Evolutionary conservation across 2,888 invertebrate species (phyloP).

Genomic region (Lepidochrysops patricia): DNA sequence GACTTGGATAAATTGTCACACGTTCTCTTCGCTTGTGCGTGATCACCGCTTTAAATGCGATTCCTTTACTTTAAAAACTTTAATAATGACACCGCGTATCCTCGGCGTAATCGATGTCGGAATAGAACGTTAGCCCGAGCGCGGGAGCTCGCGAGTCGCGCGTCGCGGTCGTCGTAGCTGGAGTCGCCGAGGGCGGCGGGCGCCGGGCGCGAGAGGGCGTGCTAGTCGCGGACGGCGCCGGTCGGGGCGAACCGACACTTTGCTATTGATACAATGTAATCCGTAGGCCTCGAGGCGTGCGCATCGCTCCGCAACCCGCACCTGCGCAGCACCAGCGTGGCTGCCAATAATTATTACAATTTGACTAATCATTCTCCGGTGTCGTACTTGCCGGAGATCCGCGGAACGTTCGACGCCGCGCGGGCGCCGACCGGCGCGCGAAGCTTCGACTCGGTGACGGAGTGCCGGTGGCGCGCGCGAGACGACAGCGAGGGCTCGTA

Average conservation of each 20-base stretch:
- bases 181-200: background rate
- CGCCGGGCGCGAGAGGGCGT: conserved; percentile 57
- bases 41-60: conserved; percentile 61
- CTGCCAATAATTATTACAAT: conserved; percentile 74
- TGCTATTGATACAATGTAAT: conserved; percentile 45
- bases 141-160: background rate
- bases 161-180: background rate
- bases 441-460: conserved; percentile 68
- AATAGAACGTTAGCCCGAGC: background rate
- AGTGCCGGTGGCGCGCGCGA: conserved; percentile 63
- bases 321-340: conserved; percentile 65
- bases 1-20: conserved; percentile 58
- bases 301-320: conserved; percentile 63
- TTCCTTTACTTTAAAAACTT: conserved; percentile 35
- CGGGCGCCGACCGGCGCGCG: conserved; percentile 51
- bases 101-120: background rate
- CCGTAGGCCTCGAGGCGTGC: conserved; percentile 74
- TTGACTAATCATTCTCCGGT: conserved; percentile 69
- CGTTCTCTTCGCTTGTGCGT: conserved; percentile 74
- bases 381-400: conserved; percentile 54
- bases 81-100: background rate
- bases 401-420: conserved; percentile 44
- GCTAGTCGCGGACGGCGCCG: conserved; percentile 39
- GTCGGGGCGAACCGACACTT: conserved; percentile 22
- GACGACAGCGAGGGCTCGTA: conserved; percentile 69